A percentile compares a stretch with the other conserved stretches of the same genome.
These are phyloP conservation scores for Brachionus angularis DNA, from an alignment of 1,140 invertebrate species.

Conservation along the genomic window DNA sequence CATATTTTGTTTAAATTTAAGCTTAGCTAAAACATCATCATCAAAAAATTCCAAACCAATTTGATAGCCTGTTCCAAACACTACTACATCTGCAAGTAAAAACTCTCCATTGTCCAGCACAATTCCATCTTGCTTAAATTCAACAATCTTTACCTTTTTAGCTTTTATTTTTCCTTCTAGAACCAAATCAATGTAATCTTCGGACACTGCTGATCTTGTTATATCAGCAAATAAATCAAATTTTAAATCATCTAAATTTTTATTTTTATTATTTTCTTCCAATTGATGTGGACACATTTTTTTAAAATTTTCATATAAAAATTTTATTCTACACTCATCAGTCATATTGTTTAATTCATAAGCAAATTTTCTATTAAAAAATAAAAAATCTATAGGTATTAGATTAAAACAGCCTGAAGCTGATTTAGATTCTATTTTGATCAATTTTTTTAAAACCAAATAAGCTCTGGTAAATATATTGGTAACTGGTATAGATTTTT, in stretches of 20 bases:
- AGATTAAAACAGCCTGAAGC: not conserved
- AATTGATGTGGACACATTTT: not conserved
- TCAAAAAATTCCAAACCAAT: not conserved
- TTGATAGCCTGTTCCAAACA: slow-evolving; percentile 13
- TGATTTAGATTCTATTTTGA: not conserved
- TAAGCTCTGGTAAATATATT: not conserved
- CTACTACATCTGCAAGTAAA: not conserved
- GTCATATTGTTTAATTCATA: not conserved
- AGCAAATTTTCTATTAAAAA: not conserved
- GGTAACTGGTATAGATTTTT: not conserved
- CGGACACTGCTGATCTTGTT: not conserved
- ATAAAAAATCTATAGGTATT: slow-evolving; percentile 1
- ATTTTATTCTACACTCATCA: not conserved
- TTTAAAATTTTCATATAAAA: not conserved
- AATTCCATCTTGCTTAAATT: not conserved
- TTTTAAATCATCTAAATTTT: not conserved
- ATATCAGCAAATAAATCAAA: not conserved
- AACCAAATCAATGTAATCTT: not conserved
- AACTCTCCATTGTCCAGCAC: not conserved
- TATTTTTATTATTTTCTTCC: not conserved
- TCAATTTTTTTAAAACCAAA: not conserved
- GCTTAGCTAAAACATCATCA: not conserved
- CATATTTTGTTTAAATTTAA: not conserved
- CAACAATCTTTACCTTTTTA: not conserved
- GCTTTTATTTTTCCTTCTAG: not conserved